Evolutionary conservation across 1,140 invertebrate genomes (phyloP).

Genomic region (Lithobius niger): DNA sequence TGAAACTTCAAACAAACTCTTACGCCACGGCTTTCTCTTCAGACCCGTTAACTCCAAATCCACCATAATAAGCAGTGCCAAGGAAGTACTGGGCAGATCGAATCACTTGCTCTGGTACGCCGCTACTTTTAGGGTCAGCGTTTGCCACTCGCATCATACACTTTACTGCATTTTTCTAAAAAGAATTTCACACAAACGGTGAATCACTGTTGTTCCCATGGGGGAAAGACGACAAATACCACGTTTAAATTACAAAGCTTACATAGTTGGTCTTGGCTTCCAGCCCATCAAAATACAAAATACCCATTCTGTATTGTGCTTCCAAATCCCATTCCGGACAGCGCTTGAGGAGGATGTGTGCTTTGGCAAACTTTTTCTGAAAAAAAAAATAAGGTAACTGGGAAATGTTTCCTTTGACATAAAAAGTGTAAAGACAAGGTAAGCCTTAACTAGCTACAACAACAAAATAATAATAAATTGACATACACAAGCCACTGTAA

Average conservation of each 20-base stretch:
- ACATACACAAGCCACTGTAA: no score
- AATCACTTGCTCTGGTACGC: background rate
- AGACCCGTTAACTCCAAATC: background rate
- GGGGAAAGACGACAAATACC: no score
- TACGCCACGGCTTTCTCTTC: background rate
- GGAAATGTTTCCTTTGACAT: no score
- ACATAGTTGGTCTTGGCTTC: no score
- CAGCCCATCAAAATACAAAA: background rate
- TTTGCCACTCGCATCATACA: background rate
- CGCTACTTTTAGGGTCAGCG: background rate
- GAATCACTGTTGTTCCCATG: no score
- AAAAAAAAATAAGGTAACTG: no score
- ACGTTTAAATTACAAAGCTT: no score
- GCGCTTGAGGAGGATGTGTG: background rate
- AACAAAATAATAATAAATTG: no score
- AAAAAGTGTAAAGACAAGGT: no score
- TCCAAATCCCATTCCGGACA: slow-evolving; percentile 2
- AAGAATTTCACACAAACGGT: no score
- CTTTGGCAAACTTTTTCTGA: background rate
- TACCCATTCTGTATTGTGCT: background rate
- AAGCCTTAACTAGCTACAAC: no score
- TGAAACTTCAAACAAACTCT: background rate
- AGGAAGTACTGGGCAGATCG: background rate
- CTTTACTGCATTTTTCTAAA: background rate
- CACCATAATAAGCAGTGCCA: background rate